Base-by-base conservation (phyloP, 1,140 invertebrate species). In the Drosophila triauraria region DNA sequence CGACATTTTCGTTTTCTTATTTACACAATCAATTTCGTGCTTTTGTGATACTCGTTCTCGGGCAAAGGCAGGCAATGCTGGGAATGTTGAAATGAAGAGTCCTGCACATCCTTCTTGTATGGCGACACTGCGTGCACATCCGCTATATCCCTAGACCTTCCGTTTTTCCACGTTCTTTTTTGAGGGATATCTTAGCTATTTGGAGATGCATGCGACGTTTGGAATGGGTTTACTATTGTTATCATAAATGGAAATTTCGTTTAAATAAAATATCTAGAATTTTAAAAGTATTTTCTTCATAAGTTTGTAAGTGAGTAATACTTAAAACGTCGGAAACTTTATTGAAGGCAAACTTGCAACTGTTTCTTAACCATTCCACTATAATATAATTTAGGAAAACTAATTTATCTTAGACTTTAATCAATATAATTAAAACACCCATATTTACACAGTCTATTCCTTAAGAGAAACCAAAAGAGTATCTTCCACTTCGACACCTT, bases 1-100 rank as follows among this genome's bases (percentile, higher is more conserved):
- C 84, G 84, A 84, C 84, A 84, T 90, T 90, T 90, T 90, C 85
- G 80, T 78, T 84, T 78, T 85, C 84, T 88, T 88, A 88, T 88
- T 88, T 88, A 88, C 84, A 90, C 84, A 88, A 90, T 88, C 84
- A 88, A 88, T 88, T 88, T 90, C 56, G 78, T 56, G 82, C 82
- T 85, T 86, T 78, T 84, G 78, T 81, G 77, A 88, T 83, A 78
- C 76, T 67, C 62, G 76, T 83, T 65, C 72, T 67, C 40, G 61
- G 61, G 63, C 78, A 69, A 83, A 61, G 81, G 67, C 77, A 58
- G 78, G 65, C 77, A 40, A 56, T 56, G 53, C 53, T 40, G 81
- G 43, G 72, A 80, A 61, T 63, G 70, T 30, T 56, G 54, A 61
- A 79, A 53, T 63, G 71, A 64, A 79, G 58, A 71, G 71, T 61